Evolutionary conservation across 2,113 vertebrate genomes (phyloP), one percentile per base, ranked within the genome.

Genomic region (Calonectris borealis): DNA sequence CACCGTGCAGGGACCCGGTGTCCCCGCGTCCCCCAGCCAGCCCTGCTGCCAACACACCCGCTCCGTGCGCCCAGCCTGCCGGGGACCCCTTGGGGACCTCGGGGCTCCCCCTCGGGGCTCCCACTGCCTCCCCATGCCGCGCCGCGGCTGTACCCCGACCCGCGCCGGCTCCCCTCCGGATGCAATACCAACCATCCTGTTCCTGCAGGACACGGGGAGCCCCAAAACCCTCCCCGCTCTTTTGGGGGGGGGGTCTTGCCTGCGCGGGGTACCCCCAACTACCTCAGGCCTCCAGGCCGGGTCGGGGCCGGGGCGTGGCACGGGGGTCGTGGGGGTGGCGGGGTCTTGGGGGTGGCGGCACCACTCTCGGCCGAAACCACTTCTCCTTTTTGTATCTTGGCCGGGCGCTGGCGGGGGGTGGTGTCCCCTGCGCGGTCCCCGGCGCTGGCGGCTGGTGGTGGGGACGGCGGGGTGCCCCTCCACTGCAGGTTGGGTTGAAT

Each of bases 211-310:
- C 84, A 58, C 10, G 0, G 60, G 75, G 93, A 81, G 81, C 78
- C 83, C 87, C 38, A 13, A 34, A 18, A 21, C n/a, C 48, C 78
- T 70, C 82, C 44, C 46, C 6, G 2, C 40, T 57, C 66, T 72
- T 86, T 8, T 21, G 42, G 7, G 29, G 34, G 49, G 44, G 66
- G 60, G 72, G 22, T 85, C 62, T 85, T 0, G 20, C 90, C 73
- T 92, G 95, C 65, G 1, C 19, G 51, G 93, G 94, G 93, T 92
- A 64, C 79, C 86, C 96, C 97, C 93, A 97, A 95, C 98, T 98
- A 98, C 98, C 98, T 98, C 98, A 97, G 98, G 98, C 96, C 96
- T 97, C 93, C 94, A 82, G 93, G 83, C 88, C 31, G 68, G 78
- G 65, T 70, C 25, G 48, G 91, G 83, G 85, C 94, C 4, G 12